Conservation (phyloP, 2,888 invertebrate genomes). For the Caenorhabditis sp. region DNA sequence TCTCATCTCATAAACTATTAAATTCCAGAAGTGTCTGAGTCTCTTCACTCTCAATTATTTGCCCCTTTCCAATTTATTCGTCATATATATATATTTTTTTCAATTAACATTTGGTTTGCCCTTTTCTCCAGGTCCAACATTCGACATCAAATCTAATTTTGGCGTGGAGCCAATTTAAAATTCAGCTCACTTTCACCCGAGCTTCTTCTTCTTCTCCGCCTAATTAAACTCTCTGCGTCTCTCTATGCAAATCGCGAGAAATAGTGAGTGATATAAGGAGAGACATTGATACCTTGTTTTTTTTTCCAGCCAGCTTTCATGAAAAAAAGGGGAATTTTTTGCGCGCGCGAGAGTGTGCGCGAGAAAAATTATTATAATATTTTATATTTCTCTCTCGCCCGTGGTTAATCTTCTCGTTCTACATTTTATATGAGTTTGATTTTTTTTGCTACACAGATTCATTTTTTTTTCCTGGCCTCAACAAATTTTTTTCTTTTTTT, state of each 20-base stretch:
- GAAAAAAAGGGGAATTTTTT: neutral
- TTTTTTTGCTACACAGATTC: too few relatives aligned
- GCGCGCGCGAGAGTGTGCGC: neutral
- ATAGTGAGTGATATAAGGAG: neutral
- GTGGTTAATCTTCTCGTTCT: neutral
- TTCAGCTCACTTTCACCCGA: neutral
- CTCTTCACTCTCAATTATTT: too few relatives aligned
- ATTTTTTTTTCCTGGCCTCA: too few relatives aligned
- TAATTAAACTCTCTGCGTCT: neutral
- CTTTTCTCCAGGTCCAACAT: too few relatives aligned
- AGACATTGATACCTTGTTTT: neutral
- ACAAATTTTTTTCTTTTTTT: neutral
- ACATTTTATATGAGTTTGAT: neutral
- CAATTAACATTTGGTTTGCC: too few relatives aligned
- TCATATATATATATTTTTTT: too few relatives aligned
- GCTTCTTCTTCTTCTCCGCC: neutral
- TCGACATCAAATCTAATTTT: neutral
- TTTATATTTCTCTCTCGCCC: neutral
- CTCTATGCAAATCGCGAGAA: neutral
- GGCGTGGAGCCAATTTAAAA: neutral
- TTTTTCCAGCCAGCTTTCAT: too few relatives aligned
- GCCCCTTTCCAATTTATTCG: too few relatives aligned
- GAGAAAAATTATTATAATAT: neutral
- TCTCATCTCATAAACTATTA: too few relatives aligned
- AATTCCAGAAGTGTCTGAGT: too few relatives aligned